Evolutionary conservation across 2,797 vertebrate species (phyloP), one percentile per base, ranked within the genome.

Genomic region (Callimico goeldii): DNA sequence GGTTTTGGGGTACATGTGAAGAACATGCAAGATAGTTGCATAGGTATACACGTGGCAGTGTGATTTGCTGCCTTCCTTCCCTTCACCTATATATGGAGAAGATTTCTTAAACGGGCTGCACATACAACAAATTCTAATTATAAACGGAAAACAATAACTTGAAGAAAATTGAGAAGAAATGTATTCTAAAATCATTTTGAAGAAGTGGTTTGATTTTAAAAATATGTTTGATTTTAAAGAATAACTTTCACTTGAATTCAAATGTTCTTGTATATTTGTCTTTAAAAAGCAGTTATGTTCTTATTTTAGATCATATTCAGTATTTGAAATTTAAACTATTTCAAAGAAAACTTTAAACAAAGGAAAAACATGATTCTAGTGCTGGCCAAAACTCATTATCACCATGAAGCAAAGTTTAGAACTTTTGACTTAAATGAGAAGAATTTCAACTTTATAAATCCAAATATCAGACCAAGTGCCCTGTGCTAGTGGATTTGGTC

Each of bases 281-380:
- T 85, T 91, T 48, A 33, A 81, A 94, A 96, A 81, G 57, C 39
- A 88, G 30, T 91, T 80, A 70, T 22, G 11, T 33, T 82, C 46
- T 50, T 88, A 64, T 91, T 86, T 77, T 15, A 12, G 14, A 86
- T 50, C 48, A 67, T 33, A 94, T 87, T 92, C 70, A 80, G 46
- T 61, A 94, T 36, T 36, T 75, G 46, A 90, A 95, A 94, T 70
- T 80, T 48, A 80, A 80, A 88, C 64, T 48, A 80, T 67, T 92
- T 95, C 30, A 30, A 83, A 92, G 41, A 93, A 77, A 75, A 48
- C 9, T 80, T 91, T 90, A 64, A 80, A 76, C 36, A 50, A 84
- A 90, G 55, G 57, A 88, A 76, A 55, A 81, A 57, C 14, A 88
- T 46, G n/a, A 94, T 43, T 61, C 76, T 61, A 72, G 73, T 43